Evolutionary conservation across 2,888 invertebrate species (phyloP).

Genomic region (Chalcosyrphus nemorum): DNA sequence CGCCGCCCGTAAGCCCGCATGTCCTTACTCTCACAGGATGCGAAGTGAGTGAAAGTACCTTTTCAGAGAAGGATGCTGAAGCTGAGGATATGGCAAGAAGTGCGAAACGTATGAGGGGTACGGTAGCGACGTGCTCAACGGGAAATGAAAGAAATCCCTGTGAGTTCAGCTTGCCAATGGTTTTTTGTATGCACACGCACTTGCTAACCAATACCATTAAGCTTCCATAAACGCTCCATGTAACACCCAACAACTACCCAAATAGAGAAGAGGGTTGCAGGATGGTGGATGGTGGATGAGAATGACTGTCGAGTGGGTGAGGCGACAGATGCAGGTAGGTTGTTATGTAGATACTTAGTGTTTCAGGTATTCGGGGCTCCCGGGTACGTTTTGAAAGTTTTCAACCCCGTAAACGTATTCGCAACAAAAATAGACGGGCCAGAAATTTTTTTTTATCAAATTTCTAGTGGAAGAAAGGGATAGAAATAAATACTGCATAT

Average conservation of each 20-base stretch:
- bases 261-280: conserved; percentile 30
- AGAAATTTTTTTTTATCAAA: neutral
- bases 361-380: conserved; percentile 21
- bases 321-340: conserved; percentile 64
- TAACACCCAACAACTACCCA: conserved; percentile 53
- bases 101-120: neutral
- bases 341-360: conserved; percentile 16
- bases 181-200: conserved; percentile 74
- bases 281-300: conserved; percentile 41
- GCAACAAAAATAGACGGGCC: neutral
- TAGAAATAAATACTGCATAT: neutral
- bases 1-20: conserved; percentile 32
- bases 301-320: conserved; percentile 8
- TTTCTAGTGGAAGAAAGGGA: neutral
- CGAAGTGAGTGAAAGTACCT: conserved; percentile 28
- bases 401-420: conserved; percentile 2
- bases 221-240: conserved; percentile 57
- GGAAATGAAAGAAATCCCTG: conserved; percentile 62
- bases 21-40: conserved; percentile 6
- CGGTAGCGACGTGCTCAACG: conserved; percentile 60
- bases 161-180: conserved; percentile 53
- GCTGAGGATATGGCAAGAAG: conserved; percentile 26
- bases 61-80: conserved; percentile 21
- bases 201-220: conserved; percentile 77
- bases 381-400: conserved; percentile 17